phyloP scores from a whole-genome alignment of 2,797 vertebrate species.

The Heterohyrax brucei region DNA sequence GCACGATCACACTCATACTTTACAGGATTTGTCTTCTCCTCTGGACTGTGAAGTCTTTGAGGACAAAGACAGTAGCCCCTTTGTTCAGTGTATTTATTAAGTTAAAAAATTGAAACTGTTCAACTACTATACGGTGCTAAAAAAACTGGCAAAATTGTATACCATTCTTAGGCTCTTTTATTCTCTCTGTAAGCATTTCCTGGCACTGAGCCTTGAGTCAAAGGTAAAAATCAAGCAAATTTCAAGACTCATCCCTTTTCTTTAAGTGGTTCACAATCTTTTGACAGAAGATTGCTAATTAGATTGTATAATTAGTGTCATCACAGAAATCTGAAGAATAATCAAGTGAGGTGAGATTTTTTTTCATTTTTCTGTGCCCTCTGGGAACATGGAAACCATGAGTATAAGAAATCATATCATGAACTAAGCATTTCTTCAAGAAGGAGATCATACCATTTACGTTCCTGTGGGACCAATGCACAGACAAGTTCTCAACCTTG shows the following conservation, averaged over 20 bases:
- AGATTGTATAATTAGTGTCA: conserved; percentile 78
- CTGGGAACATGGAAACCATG: conserved; percentile 60
- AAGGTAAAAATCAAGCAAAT: conserved; percentile 71
- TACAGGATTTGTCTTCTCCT: neutral
- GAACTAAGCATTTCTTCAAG: conserved; percentile 56
- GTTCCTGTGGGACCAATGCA: neutral
- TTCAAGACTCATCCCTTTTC: conserved; percentile 43
- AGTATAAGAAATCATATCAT: neutral
- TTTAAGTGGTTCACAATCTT: conserved; percentile 69
- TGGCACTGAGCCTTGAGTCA: conserved; percentile 9
- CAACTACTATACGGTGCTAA: neutral
- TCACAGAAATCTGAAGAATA: conserved; percentile 77
- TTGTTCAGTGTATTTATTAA: conserved; percentile 37
- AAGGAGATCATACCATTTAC: neutral
- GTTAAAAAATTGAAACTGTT: conserved; percentile 10
- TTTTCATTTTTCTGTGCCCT: conserved; percentile 81
- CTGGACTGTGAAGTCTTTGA: neutral
- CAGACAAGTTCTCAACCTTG: neutral
- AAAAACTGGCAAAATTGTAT: neutral
- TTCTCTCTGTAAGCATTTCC: neutral
- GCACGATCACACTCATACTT: neutral
- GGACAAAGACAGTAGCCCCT: neutral
- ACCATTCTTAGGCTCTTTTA: neutral
- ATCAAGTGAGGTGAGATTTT: conserved; percentile 81
- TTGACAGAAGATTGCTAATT: conserved; percentile 77